These are phyloP conservation scores for Polietes domitor DNA, from an alignment of 2,888 invertebrate genomes.

Conservation along the genomic window DNA sequence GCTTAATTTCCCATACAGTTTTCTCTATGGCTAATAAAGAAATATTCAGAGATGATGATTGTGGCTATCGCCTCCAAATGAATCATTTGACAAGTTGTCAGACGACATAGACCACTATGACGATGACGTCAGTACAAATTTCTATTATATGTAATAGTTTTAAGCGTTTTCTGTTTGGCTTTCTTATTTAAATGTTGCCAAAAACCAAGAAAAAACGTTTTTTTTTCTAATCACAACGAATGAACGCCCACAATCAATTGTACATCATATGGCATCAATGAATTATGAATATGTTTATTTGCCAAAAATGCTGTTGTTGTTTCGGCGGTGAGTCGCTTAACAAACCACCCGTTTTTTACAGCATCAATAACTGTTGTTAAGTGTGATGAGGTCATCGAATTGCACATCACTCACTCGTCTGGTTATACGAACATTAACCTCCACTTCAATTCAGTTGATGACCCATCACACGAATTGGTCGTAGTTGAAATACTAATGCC, in stretches of 20 bases:
- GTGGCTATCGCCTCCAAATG: background rate
- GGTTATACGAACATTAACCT: background rate
- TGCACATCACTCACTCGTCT: background rate
- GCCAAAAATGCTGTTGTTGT: conserved; percentile 29
- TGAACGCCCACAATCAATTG: conserved; percentile 51
- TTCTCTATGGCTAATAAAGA: background rate
- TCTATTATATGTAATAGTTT: conserved; percentile 8
- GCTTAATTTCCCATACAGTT: too few species aligned
- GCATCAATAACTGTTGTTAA: conserved; percentile 17
- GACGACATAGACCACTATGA: background rate
- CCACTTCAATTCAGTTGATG: background rate
- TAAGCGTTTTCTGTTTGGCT: background rate
- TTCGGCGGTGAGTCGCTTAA: background rate
- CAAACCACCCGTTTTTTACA: background rate
- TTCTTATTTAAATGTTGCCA: conserved; percentile 5
- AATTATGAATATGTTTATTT: conserved; percentile 44
- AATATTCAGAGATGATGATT: background rate
- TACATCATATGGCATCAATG: conserved; percentile 33
- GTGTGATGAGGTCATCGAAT: conserved; percentile 37
- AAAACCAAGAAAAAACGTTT: background rate
- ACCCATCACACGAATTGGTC: too few species aligned
- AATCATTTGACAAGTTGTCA: conserved; percentile 20
- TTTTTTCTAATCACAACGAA: conserved; percentile 11
- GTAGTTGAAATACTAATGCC: too few species aligned
- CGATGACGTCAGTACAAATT: conserved; percentile 24